These are phyloP conservation scores for Forbesichthys agassizii DNA, from an alignment of 2,113 vertebrate genomes.

Conservation along the genomic window DNA sequence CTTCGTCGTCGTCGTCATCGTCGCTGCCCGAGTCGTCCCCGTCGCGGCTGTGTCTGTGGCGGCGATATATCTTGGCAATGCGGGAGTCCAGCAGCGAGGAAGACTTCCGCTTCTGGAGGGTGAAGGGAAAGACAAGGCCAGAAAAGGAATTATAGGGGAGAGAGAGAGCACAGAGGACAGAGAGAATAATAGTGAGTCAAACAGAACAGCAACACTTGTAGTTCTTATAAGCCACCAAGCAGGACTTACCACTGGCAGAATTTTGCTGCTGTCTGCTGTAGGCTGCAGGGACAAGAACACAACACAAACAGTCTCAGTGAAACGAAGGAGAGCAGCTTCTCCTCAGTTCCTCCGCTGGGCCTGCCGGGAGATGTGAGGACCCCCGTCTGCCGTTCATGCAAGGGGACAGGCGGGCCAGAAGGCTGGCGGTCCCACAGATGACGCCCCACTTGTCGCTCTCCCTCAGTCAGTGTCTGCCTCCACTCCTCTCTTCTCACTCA, in stretches of 20 bases:
- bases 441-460: not conserved
- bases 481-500: conserved; percentile 1
- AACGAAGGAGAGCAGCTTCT: not conserved
- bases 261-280: conserved; percentile 53
- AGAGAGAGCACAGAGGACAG: not conserved
- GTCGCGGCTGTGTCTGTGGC: conserved; percentile 68
- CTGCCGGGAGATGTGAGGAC: not conserved
- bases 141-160: not conserved
- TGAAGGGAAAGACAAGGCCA: not conserved
- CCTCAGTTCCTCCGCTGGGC: not conserved
- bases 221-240: not conserved
- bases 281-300: conserved; percentile 19
- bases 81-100: conserved; percentile 71
- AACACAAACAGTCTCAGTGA: not conserved
- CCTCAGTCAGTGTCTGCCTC: not conserved
- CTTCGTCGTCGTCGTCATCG: conserved; percentile 71
- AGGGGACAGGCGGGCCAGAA: not conserved
- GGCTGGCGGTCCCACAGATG: not conserved
- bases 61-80: conserved; percentile 74
- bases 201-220: not conserved
- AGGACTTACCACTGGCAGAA: conserved; percentile 47
- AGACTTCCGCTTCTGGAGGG: conserved; percentile 72
- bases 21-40: conserved; percentile 73
- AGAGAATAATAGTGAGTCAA: not conserved
- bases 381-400: not conserved